Evolutionary conservation across 2,888 invertebrate species (phyloP).

Genomic region (Pterostichus niger): DNA sequence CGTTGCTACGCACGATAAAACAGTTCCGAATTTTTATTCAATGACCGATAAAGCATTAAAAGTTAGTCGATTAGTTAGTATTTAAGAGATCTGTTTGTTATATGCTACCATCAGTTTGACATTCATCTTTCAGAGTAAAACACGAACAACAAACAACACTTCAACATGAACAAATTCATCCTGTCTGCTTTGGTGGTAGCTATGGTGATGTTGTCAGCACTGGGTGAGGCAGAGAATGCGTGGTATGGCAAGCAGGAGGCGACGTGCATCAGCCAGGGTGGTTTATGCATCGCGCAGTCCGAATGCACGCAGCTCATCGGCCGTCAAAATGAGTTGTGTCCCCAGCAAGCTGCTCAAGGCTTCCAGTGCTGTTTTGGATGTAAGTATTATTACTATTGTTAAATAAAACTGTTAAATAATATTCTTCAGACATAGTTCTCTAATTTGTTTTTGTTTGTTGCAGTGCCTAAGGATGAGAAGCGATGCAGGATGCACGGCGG

Average conservation of each 20-base stretch:
- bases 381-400: conserved; percentile 13
- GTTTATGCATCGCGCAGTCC: conserved; percentile 4
- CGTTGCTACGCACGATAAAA: background rate
- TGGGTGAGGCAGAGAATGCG: background rate
- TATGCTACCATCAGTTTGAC: background rate
- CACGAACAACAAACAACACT: background rate
- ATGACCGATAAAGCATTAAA: background rate
- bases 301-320: conserved; percentile 11
- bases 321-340: conserved; percentile 16
- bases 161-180: conserved; percentile 32
- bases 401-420: background rate
- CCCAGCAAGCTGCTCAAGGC: conserved; percentile 32
- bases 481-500: conserved; percentile 39
- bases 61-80: background rate
- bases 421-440: background rate
- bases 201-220: background rate
- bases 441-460: background rate
- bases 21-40: background rate
- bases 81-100: background rate
- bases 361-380: conserved; percentile 54
- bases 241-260: conserved; percentile 37
- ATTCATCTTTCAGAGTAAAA: background rate
- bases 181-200: background rate
- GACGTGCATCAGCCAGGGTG: conserved; percentile 20
- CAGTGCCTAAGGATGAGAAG: conserved; percentile 31